Conservation (phyloP, 2,888 invertebrate genomes). For the Lasioglossum calceatum region DNA sequence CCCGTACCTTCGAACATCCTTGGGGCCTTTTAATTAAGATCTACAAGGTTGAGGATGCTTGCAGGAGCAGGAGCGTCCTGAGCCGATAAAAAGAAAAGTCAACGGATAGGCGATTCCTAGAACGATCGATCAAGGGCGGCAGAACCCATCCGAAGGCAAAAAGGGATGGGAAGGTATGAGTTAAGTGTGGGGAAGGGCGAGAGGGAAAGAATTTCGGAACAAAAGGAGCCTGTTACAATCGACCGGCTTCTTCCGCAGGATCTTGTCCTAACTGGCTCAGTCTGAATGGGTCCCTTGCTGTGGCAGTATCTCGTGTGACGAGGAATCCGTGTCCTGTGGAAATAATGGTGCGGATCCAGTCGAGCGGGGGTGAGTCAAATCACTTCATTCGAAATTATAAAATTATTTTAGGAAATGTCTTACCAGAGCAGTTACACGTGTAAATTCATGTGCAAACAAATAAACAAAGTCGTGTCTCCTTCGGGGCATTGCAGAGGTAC, state of each 20-base stretch:
- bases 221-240: neutral
- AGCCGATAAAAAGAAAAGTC: neutral
- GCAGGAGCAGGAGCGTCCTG: neutral
- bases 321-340: neutral
- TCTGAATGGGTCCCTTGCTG: slow-evolving; percentile 5
- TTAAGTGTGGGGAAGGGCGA: neutral
- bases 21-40: neutral
- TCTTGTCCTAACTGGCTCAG: slow-evolving; percentile 12
- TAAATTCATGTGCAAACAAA: neutral
- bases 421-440: too few species aligned
- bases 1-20: neutral
- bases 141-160: neutral
- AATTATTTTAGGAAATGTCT: neutral
- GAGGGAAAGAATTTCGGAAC: neutral
- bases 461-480: neutral
- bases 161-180: neutral
- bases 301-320: neutral
- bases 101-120: neutral
- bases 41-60: neutral
- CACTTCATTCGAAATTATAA: neutral
- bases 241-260: neutral
- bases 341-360: neutral
- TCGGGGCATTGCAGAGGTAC: neutral
- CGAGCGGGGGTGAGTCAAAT: neutral
- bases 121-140: neutral